A percentile compares a stretch with the other conserved stretches of the same genome.
Evolutionary conservation across 2,113 vertebrate genomes (phyloP).

Genomic region (Falcunculus frontatus): DNA sequence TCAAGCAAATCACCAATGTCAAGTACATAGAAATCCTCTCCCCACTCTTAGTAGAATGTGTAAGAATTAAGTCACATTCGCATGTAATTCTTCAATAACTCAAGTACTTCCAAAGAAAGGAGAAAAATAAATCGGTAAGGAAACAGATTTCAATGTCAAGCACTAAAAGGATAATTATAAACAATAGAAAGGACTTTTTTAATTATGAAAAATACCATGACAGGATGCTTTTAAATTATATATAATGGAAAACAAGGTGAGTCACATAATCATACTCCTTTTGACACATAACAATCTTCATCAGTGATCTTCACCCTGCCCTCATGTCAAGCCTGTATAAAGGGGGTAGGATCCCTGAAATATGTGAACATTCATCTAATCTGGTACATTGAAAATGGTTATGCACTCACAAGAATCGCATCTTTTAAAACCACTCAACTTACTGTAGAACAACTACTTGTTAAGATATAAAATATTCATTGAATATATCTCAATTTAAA

Average conservation of each 20-base stretch:
- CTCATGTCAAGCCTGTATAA: constrained; percentile 50
- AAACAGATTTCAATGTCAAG: constrained; percentile 62
- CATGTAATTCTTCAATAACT: neutral
- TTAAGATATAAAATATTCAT: constrained; percentile 38
- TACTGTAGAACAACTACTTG: neutral
- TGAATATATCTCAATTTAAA: neutral
- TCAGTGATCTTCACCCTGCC: constrained; percentile 49
- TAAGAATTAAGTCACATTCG: neutral
- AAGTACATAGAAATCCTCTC: neutral
- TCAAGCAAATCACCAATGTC: neutral
- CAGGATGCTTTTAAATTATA: constrained; percentile 66
- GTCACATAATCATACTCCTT: constrained; percentile 63
- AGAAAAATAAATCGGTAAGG: constrained; percentile 45
- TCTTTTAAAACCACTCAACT: constrained; percentile 16
- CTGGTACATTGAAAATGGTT: neutral
- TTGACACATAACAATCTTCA: constrained; percentile 67
- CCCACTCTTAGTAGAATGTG: neutral
- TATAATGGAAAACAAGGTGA: constrained; percentile 67
- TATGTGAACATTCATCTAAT: neutral
- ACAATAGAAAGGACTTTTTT: constrained; percentile 55
- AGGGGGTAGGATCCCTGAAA: neutral
- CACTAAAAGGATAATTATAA: constrained; percentile 65
- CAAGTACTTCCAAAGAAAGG: constrained; percentile 21
- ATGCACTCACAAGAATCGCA: neutral
- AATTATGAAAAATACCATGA: constrained; percentile 68